Evolutionary conservation across 2,113 vertebrate species (phyloP), one percentile per base, ranked within the genome.

Genomic region (Lophotis ruficrista): DNA sequence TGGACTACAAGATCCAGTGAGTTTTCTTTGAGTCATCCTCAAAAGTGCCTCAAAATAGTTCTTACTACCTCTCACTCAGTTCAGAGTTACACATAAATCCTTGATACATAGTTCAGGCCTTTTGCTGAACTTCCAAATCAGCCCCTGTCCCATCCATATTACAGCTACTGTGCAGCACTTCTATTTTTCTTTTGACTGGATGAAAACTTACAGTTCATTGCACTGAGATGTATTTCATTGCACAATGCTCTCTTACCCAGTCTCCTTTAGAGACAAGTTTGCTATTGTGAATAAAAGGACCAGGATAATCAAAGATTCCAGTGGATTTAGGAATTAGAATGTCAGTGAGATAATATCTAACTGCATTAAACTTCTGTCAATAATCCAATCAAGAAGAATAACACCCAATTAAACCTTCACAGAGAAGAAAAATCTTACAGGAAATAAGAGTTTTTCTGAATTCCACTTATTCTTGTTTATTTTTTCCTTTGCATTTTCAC

Each of bases 251-350:
- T 62, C 11, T 30, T 41, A 38, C 4, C 45, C 41, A n/a, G 31
- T 37, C 28, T 88, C 12, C 0, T 31, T 60, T 53, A 53, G 15
- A 89, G 23, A 64, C 0, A 2, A 25, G 48, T 27, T 86, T 5
- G 14, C 5, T 93, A 58, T 57, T 22, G 41, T 31, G 64, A 89
- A 51, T 60, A 54, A 54, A 91, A 94, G 35, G 48, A 68, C 33
- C 24, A 28, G 19, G 72, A 64, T 60, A 92, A 60, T 58, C 25
- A 7, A 84, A 81, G 57, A 94, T 87, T 56, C 45, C 47, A 37
- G 28, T 68, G 45, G 82, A 96, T 90, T 95, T 90, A 37, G 15
- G 85, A 90, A 80, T 91, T 72, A 85, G 66, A 76, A 82, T 87
- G 30, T 53, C 62, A 53, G 37, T 72, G 31, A 73, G 57, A 85